Base-by-base conservation (phyloP, 1,140 invertebrate genomes). In the Heterodera carotae region DNA sequence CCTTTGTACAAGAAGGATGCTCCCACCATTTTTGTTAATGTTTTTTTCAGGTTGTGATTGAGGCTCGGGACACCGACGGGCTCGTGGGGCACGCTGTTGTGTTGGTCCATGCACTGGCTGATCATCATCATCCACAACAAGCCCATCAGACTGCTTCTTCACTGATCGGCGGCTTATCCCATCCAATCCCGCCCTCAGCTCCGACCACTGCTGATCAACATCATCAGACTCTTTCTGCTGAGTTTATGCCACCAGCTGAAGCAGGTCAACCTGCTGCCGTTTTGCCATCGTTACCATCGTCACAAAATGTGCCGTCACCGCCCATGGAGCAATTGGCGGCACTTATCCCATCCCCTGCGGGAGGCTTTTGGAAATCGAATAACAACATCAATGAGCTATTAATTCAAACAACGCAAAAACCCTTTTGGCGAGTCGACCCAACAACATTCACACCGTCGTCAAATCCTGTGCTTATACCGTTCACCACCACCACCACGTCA, bases 1-100 rank as follows among this genome's bases (percentile, higher is more conserved):
- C n/a, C 15, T 43, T 43, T 12, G 15, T 43, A 10, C 15, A 1
- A 1, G 39, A 43, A 43, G 39, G 15, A 43, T 43, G 39, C 2
- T 43, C n/a, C n/a, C n/a, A n/a, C n/a, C n/a, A 56, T 5, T 69
- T 66, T 48, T 34, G 29, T 70, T 70, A 12, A 6, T 22, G 27
- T 25, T n/a, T n/a, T 34, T 25, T 79, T 76, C 76, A 85, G 77
- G 84, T 86, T 7, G 77, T 85, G 8, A 69, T 86, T 12, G 80
- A 86, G 69, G 85, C 85, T 12, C 67, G 67, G 18, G 86, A 86
- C 77, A 80, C 83, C 34, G 86, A 84, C 34, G 85, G 85, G 1
- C 66, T 81, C 31, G 66, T 76, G 12, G 80, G 81, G 5, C 66
- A 80, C 66, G 79, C 86, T 4, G 75, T 81, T 66, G 77, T 86